These are phyloP conservation scores for Pangasianodon gigas DNA, from an alignment of 2,113 vertebrate species.

Conservation along the genomic window DNA sequence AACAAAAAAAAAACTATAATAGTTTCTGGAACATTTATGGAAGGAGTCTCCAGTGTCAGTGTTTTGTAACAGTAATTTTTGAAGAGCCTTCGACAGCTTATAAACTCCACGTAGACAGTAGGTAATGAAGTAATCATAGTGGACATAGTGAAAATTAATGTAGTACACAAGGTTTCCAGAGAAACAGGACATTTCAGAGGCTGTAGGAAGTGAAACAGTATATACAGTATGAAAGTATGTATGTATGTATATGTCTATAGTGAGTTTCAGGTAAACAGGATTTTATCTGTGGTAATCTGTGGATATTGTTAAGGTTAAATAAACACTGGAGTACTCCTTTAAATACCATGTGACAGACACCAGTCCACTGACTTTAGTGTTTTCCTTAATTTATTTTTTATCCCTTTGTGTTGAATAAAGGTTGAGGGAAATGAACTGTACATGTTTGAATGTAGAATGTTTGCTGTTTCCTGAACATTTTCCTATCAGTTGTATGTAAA, in stretches of 20 bases:
- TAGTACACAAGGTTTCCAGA: neutral
- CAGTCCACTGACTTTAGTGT: neutral
- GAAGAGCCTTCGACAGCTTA: too few species aligned
- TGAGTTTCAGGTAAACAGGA: neutral
- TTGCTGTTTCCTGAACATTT: neutral
- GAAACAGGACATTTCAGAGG: neutral
- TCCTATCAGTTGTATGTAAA: slow-evolving; percentile 25
- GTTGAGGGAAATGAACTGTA: too few species aligned
- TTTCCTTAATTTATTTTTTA: neutral
- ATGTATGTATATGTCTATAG: neutral
- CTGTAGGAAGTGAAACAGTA: neutral
- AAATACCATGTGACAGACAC: neutral
- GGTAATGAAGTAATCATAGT: neutral
- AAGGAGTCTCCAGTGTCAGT: neutral
- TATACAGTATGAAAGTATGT: neutral
- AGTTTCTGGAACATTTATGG: too few species aligned
- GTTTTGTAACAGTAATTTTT: too few species aligned
- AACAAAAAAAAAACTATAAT: too few species aligned
- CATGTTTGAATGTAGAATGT: neutral
- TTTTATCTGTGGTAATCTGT: neutral
- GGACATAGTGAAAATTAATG: neutral
- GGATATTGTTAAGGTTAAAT: neutral
- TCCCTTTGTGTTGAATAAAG: neutral
- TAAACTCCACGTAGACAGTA: neutral
- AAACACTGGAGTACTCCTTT: neutral